A percentile compares a stretch with the other conserved stretches of the same genome.
phyloP scores from a whole-genome alignment of 92 coral and sea anemone species.

The Galaxea fascicularis region DNA sequence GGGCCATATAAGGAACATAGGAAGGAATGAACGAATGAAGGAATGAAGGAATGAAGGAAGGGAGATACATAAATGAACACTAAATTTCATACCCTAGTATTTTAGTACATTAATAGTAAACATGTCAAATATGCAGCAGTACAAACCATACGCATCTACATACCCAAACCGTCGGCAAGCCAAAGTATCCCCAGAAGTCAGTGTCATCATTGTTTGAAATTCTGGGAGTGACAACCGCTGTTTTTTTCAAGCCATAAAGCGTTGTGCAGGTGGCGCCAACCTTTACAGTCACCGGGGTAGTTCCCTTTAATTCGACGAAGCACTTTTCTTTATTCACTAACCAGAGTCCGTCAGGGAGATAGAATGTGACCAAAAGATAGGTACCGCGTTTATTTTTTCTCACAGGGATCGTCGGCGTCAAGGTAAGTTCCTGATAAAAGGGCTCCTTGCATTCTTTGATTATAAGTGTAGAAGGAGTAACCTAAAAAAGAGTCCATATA shows the following conservation, averaged over 20 bases:
- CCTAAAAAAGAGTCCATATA: neutral
- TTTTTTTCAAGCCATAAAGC: neutral
- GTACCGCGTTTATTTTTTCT: neutral
- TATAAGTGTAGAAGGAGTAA: neutral
- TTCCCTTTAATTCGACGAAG: constrained; percentile 4
- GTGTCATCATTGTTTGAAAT: neutral
- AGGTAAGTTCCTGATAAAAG: constrained; percentile 4
- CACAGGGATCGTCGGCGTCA: constrained; percentile 20
- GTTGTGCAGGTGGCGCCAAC: constrained; percentile 16
- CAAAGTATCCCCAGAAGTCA: neutral
- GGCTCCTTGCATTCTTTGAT: constrained; percentile 17
- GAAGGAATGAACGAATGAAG: neutral
- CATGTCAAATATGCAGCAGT: too few species aligned
- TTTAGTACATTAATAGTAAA: too few species aligned
- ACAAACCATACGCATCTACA: neutral
- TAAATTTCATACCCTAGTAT: too few species aligned
- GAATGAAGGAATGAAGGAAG: neutral
- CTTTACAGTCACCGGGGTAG: neutral
- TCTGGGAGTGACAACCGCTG: neutral
- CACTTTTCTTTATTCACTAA: neutral
- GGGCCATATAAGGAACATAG: neutral
- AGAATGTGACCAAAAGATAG: neutral
- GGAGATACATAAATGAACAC: too few species aligned
- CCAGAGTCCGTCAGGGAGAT: constrained; percentile 17
- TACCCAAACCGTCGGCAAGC: constrained; percentile 27